Percentiles rank a stretch among this genome's conserved stretches.
Conservation (phyloP, 1,140 invertebrate genomes). For the Drosophila virilis region DNA sequence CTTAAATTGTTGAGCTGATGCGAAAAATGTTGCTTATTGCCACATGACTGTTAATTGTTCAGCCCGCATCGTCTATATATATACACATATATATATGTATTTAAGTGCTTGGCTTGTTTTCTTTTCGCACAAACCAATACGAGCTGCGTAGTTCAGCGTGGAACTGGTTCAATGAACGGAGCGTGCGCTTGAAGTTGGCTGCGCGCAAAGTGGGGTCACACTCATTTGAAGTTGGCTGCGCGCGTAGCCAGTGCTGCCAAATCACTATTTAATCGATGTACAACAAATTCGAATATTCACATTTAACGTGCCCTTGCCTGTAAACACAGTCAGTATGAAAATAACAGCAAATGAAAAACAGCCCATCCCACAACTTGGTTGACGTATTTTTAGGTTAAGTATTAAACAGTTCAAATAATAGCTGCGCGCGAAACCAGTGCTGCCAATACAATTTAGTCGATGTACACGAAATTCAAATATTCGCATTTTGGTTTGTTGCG, state of each 20-base stretch:
- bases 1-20: slow-evolving; percentile 38
- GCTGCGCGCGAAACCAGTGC: too few species aligned
- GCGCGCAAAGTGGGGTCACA: slow-evolving; percentile 1
- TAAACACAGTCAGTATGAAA: too few species aligned
- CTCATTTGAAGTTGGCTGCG: slow-evolving; percentile 1
- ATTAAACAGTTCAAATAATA: too few species aligned
- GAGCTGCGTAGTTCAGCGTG: slow-evolving; percentile 1
- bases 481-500: too few species aligned
- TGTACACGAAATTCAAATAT: too few species aligned
- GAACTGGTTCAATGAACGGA: slow-evolving; percentile 20
- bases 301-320: too few species aligned
- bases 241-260: slow-evolving; percentile 1
- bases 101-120: slow-evolving; percentile 25
- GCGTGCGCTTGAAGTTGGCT: slow-evolving; percentile 7
- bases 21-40: slow-evolving; percentile 13
- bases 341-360: too few species aligned
- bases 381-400: too few species aligned
- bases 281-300: neutral
- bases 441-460: too few species aligned
- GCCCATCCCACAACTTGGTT: too few species aligned
- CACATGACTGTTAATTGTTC: slow-evolving; percentile 43
- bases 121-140: slow-evolving; percentile 25
- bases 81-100: slow-evolving; percentile 9
- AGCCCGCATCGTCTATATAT: slow-evolving; percentile 33
- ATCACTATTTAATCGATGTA: neutral